Conservation (phyloP, 2,797 vertebrate species). For the Amblyopsis hoosieri region DNA sequence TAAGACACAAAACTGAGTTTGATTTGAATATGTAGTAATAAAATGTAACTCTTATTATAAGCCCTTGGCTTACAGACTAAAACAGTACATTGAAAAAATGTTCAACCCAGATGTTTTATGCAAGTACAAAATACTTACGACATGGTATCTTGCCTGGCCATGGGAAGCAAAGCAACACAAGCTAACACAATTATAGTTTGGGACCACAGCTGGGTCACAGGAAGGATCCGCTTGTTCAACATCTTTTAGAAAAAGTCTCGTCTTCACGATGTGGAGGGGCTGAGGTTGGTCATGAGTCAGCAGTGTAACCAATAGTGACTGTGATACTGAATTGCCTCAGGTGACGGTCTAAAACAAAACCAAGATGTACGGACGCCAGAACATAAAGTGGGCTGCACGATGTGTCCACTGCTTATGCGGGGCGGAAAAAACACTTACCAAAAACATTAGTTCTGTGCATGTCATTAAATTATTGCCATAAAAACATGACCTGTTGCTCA, state of each 20-base stretch:
- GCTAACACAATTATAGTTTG: conserved; percentile 17
- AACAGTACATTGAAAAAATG: conserved; percentile 13
- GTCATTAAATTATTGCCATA: conserved; percentile 52
- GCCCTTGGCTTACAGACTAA: background rate
- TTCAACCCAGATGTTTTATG: conserved; percentile 16
- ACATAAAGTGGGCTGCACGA: conserved; percentile 1
- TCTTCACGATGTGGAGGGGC: conserved; percentile 14
- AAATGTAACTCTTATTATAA: background rate
- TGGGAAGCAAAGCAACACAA: conserved; percentile 19
- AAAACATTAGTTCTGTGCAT: conserved; percentile 12
- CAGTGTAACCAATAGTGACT: conserved; percentile 16
- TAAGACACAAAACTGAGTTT: background rate
- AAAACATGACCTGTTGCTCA: conserved; percentile 28
- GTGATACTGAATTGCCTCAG: conserved; percentile 1
- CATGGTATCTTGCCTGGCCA: conserved; percentile 15
- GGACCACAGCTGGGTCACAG: conserved; percentile 4
- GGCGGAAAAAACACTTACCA: conserved; percentile 26
- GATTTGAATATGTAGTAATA: conserved; percentile 9
- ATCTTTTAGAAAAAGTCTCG: conserved; percentile 13
- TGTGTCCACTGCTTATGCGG: conserved; percentile 14
- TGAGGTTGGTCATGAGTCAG: conserved; percentile 29
- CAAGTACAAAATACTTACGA: conserved; percentile 18
- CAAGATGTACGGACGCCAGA: background rate
- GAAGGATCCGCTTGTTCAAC: conserved; percentile 30
- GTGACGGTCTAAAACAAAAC: conserved; percentile 4